A percentile compares a stretch with the other conserved stretches of the same genome.
phyloP scores from a whole-genome alignment of 2,797 vertebrate genomes.

The Megaceryle alcyon region DNA sequence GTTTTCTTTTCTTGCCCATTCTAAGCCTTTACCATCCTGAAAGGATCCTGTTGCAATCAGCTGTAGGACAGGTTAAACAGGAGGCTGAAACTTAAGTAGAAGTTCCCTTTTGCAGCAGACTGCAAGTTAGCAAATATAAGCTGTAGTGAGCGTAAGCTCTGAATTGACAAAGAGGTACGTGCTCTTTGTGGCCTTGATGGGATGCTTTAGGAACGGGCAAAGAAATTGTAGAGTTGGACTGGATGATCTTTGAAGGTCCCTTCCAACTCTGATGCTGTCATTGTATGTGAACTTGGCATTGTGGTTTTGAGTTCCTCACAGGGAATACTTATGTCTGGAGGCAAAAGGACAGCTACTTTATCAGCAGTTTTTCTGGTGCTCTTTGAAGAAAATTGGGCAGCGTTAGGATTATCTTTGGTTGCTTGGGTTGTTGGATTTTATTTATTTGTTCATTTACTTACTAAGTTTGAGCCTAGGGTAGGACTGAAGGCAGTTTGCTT shows the following conservation, averaged over 20 bases:
- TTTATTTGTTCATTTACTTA: neutral
- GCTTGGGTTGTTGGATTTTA: neutral
- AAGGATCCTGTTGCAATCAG: neutral
- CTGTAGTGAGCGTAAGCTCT: neutral
- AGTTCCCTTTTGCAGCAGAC: neutral
- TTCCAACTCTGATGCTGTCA: neutral
- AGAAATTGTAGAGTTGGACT: neutral
- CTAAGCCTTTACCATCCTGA: neutral
- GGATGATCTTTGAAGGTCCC: neutral
- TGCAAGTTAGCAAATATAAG: neutral
- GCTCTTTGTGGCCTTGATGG: neutral
- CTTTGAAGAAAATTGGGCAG: neutral
- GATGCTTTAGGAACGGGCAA: neutral
- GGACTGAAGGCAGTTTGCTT: neutral
- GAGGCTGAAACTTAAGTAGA: neutral
- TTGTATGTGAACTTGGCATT: neutral
- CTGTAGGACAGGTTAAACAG: neutral
- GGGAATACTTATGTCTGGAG: neutral
- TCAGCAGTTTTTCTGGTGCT: neutral
- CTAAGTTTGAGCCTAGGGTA: neutral
- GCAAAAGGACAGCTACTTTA: neutral
- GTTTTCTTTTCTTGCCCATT: neutral
- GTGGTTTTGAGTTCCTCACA: neutral
- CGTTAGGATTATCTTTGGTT: neutral
- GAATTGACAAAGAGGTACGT: neutral